Evolutionary conservation across 1,140 invertebrate species (phyloP).

Genomic region (Conus ventricosus): DNA sequence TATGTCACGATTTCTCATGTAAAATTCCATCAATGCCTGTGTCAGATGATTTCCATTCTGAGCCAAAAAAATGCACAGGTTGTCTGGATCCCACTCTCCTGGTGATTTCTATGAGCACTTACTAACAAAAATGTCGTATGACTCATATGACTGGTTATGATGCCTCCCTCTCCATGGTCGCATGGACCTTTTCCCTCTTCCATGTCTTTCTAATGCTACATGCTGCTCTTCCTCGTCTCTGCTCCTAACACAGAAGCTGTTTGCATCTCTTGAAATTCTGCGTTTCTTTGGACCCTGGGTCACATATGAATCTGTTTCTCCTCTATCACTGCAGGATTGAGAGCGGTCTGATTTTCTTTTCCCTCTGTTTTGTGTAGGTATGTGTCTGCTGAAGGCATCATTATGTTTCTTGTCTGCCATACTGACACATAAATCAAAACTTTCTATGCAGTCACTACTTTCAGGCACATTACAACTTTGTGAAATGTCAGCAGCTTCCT

Average conservation of each 20-base stretch:
- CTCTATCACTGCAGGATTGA: too few relatives aligned
- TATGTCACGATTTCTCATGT: neutral
- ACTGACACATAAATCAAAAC: neutral
- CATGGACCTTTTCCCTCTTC: neutral
- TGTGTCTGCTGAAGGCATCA: too few relatives aligned
- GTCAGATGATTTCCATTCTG: neutral
- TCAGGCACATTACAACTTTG: too few relatives aligned
- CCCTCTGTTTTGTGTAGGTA: neutral
- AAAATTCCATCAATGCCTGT: neutral
- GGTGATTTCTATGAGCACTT: neutral
- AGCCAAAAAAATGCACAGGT: slow-evolving; percentile 10
- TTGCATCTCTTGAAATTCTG: neutral
- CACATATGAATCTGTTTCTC: neutral
- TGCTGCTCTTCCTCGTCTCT: neutral
- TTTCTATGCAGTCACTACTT: neutral
- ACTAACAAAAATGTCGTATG: neutral
- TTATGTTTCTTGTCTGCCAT: too few relatives aligned
- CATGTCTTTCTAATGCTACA: neutral
- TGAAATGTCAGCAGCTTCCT: too few relatives aligned
- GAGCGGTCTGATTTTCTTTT: neutral
- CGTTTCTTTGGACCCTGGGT: neutral
- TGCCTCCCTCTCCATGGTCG: neutral
- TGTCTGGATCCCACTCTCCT: neutral
- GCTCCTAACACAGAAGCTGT: neutral
- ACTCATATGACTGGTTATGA: neutral